Conservation (phyloP, 2,113 vertebrate species). For the Anoplopoma fimbria region DNA sequence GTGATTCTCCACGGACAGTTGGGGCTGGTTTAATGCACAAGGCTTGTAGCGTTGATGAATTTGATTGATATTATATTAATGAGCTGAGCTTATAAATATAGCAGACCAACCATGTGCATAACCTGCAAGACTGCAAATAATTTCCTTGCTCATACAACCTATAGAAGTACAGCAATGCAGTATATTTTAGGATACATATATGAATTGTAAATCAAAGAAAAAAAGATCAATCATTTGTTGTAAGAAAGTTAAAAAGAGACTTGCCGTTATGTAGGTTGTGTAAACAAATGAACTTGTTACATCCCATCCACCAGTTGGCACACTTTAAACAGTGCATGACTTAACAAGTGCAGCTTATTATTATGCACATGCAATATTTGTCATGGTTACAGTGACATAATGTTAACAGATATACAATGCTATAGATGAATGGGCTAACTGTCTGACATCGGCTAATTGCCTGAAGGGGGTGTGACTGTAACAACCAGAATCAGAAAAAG, state of each 20-base stretch:
- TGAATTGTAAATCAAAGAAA: not conserved
- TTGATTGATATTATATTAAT: constrained; percentile 28
- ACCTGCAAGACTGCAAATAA: not conserved
- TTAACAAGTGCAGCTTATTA: not conserved
- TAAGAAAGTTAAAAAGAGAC: not conserved
- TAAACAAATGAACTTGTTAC: not conserved
- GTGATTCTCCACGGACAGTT: not conserved
- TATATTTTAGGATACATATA: not conserved
- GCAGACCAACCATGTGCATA: not conserved
- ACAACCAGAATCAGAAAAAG: not conserved
- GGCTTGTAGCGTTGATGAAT: not conserved
- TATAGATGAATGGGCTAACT: not conserved
- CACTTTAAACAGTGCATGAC: not conserved
- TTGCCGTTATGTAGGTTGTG: not conserved
- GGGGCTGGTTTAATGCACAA: constrained; percentile 15
- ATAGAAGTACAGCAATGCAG: not conserved
- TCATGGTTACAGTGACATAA: not conserved
- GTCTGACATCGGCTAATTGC: not conserved
- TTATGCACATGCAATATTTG: not conserved
- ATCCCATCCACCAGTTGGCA: not conserved
- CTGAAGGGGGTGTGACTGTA: not conserved
- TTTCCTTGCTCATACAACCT: not conserved
- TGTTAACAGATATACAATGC: not conserved
- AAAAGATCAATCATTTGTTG: not conserved
- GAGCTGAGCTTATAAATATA: constrained; percentile 3